Conservation (phyloP, 2,797 vertebrate genomes). For the Psittacula derbiana region DNA sequence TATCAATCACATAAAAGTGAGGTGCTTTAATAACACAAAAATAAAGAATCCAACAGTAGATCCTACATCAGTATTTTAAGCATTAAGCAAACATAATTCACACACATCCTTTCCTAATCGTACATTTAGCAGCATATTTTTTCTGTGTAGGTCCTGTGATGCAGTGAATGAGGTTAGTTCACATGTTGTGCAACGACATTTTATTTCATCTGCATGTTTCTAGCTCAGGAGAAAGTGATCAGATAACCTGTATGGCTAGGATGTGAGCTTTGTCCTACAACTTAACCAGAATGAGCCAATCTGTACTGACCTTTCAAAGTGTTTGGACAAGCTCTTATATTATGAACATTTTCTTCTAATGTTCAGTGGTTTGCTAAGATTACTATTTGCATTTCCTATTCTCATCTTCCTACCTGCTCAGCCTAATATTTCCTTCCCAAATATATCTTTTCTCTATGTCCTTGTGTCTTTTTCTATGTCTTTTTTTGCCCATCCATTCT, state of each 20-base stretch:
- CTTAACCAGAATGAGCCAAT: neutral
- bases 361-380: neutral
- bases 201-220: neutral
- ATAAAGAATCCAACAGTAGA: neutral
- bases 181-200: neutral
- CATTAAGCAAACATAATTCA: neutral
- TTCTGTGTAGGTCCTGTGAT: neutral
- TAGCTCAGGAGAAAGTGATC: neutral
- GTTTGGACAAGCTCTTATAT: neutral
- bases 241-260: neutral
- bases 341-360: neutral
- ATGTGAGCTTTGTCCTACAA: neutral
- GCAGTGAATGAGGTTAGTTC: neutral
- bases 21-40: neutral
- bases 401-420: neutral
- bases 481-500: neutral
- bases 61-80: neutral
- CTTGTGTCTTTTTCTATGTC: neutral
- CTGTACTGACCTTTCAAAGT: neutral
- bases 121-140: neutral
- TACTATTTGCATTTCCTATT: neutral
- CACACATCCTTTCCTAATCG: neutral
- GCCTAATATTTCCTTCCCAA: neutral
- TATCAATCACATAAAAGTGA: neutral
- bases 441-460: neutral